Evolutionary conservation across 2,113 vertebrate species (phyloP).

Genomic region (Ammodytes dubius): DNA sequence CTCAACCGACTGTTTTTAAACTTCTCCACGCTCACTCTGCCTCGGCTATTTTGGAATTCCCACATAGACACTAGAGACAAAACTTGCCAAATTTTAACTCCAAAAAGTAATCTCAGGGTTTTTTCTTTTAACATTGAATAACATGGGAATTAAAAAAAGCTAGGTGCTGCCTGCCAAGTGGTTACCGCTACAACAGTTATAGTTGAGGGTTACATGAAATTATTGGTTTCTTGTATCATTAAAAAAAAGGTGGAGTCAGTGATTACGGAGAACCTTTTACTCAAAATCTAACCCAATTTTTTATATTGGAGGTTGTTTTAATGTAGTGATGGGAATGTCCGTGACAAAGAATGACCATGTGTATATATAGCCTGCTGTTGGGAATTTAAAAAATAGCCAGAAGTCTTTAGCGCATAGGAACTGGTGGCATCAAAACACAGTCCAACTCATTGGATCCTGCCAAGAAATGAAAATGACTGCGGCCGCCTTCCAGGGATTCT

Average conservation of each 20-base stretch:
- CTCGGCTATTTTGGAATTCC: not conserved
- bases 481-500: not conserved
- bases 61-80: not conserved
- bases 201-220: not conserved
- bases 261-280: too few species aligned
- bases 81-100: not conserved
- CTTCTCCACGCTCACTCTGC: not conserved
- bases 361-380: not conserved
- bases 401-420: conserved; percentile 13
- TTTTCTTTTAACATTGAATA: too few species aligned
- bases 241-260: not conserved
- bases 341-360: not conserved
- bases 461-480: conserved; percentile 29
- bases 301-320: not conserved
- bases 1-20: not conserved
- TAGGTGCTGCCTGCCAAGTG: not conserved
- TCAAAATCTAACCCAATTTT: too few species aligned
- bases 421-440: conserved; percentile 15
- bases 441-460: not conserved
- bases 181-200: not conserved
- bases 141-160: not conserved
- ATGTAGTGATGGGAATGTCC: not conserved
- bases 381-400: conserved; percentile 3
- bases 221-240: not conserved
- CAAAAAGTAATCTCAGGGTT: not conserved